These are phyloP conservation scores for Hemicentrotus pulcherrimus DNA, from an alignment of 35 echinoderm and acorn worm species.

Conservation along the genomic window DNA sequence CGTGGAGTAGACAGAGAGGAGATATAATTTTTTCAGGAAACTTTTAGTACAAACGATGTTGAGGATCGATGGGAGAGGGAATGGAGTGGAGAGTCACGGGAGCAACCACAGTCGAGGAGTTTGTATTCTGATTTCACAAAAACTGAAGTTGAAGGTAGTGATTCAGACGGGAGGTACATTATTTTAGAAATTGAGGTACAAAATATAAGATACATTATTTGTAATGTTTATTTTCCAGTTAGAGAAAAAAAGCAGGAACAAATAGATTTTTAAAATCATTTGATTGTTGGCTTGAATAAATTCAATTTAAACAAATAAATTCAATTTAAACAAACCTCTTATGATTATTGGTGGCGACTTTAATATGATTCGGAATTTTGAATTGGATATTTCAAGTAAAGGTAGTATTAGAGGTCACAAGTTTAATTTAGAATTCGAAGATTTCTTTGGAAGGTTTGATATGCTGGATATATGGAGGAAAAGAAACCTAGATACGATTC, in stretches of 20 bases:
- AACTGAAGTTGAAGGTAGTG: constrained; percentile 6
- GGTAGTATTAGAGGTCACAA: not conserved
- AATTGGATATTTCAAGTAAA: too few species aligned
- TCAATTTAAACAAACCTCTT: too few species aligned
- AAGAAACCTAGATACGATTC: not conserved
- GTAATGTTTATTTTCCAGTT: not conserved
- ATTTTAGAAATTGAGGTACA: not conserved
- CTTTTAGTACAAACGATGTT: not conserved
- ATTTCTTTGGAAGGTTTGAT: not conserved
- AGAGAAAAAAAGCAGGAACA: not conserved
- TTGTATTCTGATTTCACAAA: not conserved
- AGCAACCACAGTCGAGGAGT: not conserved
- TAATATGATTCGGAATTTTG: constrained; percentile 24
- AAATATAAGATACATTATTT: not conserved
- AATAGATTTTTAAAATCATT: not conserved
- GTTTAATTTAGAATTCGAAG: not conserved
- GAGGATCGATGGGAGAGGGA: not conserved
- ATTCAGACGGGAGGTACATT: not conserved
- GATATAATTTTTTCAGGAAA: constrained; percentile 27
- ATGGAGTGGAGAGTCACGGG: not conserved
- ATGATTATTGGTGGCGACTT: not conserved
- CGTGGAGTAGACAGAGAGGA: not conserved
- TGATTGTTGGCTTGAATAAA: not conserved
- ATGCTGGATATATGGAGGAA: not conserved
- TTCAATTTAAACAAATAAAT: not conserved